A percentile compares a stretch with the other conserved stretches of the same genome.
Evolutionary conservation across 2,888 invertebrate species (phyloP).

Genomic region (Pristionchus exspectatus): DNA sequence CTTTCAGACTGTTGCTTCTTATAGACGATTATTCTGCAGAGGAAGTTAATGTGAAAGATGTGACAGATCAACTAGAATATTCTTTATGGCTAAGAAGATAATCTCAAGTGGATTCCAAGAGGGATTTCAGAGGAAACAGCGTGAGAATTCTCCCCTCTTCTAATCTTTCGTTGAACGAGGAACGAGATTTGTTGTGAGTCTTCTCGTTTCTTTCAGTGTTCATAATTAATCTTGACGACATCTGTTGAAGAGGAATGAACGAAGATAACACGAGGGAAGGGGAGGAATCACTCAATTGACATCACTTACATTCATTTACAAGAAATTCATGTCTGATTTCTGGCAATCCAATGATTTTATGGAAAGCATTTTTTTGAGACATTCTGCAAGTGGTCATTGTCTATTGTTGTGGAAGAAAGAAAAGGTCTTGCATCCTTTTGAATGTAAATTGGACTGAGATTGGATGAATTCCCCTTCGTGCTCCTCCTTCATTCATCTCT

Average conservation of each 20-base stretch:
- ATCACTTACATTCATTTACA: background rate
- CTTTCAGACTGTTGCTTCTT: background rate
- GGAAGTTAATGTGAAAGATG: background rate
- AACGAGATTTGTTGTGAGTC: background rate
- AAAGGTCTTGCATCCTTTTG: background rate
- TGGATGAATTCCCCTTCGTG: constrained; percentile 13
- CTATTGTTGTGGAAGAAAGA: background rate
- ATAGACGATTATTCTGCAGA: background rate
- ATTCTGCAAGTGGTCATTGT: background rate
- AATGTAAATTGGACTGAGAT: background rate
- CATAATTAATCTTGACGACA: constrained; percentile 31
- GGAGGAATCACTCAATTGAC: background rate
- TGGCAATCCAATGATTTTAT: background rate
- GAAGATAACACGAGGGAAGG: background rate
- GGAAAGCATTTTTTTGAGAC: background rate
- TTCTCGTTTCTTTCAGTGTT: constrained; percentile 3
- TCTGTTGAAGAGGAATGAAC: background rate
- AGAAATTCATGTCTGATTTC: background rate
- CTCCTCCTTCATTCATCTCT: constrained; percentile 7
- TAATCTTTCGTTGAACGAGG: background rate
- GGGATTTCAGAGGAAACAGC: background rate
- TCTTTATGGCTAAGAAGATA: background rate
- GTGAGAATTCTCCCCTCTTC: background rate
- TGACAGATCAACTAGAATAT: background rate
- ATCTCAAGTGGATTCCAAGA: background rate